A percentile compares a stretch with the other conserved stretches of the same genome.
These are phyloP conservation scores for Pollenia labialis DNA, from an alignment of 2,888 invertebrate genomes.

Conservation along the genomic window DNA sequence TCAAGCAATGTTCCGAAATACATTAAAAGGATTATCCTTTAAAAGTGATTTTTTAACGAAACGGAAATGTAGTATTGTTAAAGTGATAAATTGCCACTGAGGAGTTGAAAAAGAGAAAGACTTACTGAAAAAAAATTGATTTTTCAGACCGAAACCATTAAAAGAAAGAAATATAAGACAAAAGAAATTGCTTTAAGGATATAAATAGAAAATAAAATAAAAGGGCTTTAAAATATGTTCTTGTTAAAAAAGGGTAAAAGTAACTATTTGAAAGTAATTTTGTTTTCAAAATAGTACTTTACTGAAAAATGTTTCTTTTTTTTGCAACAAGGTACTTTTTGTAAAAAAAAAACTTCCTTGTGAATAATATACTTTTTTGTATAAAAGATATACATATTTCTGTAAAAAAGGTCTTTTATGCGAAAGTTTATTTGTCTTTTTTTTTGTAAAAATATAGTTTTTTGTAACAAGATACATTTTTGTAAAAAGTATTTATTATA, in stretches of 20 bases:
- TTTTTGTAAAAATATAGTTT: no score
- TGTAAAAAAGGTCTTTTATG: no score
- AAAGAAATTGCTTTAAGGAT: not conserved
- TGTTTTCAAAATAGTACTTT: not conserved
- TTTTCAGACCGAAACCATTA: not conserved
- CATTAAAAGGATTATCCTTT: slow-evolving; percentile 74
- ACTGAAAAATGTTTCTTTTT: not conserved
- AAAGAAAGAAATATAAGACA: not conserved
- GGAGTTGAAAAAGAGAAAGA: slow-evolving; percentile 49
- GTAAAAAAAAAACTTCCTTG: not conserved
- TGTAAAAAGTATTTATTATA: no score
- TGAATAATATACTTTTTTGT: not conserved
- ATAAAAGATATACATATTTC: not conserved
- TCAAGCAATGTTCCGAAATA: slow-evolving; percentile 28
- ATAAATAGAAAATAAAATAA: not conserved
- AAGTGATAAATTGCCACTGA: slow-evolving; percentile 81
- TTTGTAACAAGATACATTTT: no score
- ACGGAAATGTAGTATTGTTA: slow-evolving; percentile 74
- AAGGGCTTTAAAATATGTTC: not conserved
- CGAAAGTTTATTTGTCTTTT: no score
- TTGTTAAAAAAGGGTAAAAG: not conserved
- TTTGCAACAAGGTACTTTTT: not conserved
- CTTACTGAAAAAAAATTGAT: slow-evolving; percentile 4
- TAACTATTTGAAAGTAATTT: not conserved
- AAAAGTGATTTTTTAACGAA: slow-evolving; percentile 62